phyloP scores from a whole-genome alignment of 2,888 invertebrate genomes.

The Plagiodera versicolora region DNA sequence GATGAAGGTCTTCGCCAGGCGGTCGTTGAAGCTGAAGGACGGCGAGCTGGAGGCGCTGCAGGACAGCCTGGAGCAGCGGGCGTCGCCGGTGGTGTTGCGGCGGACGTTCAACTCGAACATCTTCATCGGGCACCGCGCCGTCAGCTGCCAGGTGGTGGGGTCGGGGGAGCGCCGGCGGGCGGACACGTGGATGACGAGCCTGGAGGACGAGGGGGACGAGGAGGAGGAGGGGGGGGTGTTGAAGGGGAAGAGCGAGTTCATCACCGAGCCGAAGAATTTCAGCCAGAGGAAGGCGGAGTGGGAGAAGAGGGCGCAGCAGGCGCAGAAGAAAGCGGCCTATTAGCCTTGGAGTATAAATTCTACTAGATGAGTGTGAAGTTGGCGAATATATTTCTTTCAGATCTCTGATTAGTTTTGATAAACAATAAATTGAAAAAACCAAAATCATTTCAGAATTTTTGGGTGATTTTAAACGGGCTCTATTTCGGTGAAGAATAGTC shows the following conservation, averaged over 20 bases:
- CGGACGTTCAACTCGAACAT: constrained; percentile 45
- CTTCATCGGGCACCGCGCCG: constrained; percentile 44
- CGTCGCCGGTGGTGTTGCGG: constrained; percentile 42
- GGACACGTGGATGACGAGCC: constrained; percentile 46
- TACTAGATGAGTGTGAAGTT: too few species aligned
- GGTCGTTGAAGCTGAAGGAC: constrained; percentile 80
- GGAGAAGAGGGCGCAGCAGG: constrained; percentile 76
- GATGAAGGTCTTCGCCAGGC: constrained; percentile 79
- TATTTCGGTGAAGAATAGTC: too few species aligned
- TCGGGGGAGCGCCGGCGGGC: constrained; percentile 47
- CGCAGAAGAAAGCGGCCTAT: constrained; percentile 59
- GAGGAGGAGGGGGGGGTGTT: constrained; percentile 39
- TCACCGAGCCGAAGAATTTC: constrained; percentile 69
- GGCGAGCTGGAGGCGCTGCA: constrained; percentile 64
- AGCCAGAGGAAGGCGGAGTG: constrained; percentile 75
- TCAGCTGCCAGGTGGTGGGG: constrained; percentile 45
- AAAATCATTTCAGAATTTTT: too few species aligned
- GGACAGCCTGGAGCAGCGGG: constrained; percentile 53
- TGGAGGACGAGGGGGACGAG: constrained; percentile 43
- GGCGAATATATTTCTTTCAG: too few species aligned
- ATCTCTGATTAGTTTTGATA: too few species aligned
- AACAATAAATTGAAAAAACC: too few species aligned
- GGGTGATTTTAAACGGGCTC: too few species aligned
- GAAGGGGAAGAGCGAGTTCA: constrained; percentile 43
- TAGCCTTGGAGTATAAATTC: too few species aligned